These are phyloP conservation scores for Sardina pilchardus DNA, from an alignment of 2,113 vertebrate genomes.

Conservation along the genomic window DNA sequence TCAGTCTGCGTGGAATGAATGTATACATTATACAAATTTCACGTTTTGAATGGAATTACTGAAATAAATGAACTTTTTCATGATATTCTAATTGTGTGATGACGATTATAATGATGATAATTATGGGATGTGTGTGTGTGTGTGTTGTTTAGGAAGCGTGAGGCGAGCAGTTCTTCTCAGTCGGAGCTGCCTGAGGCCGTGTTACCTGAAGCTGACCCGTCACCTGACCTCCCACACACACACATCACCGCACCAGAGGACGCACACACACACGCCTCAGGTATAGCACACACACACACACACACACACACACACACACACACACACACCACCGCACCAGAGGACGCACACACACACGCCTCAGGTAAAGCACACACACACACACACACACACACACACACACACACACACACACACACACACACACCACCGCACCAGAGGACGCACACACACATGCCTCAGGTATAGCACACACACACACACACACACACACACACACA, in stretches of 20 bases:
- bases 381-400: neutral
- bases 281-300: slow-evolving; percentile 29
- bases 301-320: neutral
- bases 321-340: neutral
- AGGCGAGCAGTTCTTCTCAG: neutral
- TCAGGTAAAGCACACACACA: slow-evolving; percentile 38
- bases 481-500: too few relatives aligned
- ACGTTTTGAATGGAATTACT: too few relatives aligned
- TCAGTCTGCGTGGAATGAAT: too few relatives aligned
- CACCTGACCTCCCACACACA: neutral
- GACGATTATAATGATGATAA: neutral
- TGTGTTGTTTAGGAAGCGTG: neutral
- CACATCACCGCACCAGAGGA: neutral
- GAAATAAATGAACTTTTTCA: too few relatives aligned
- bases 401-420: neutral
- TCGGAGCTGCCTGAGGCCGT: neutral
- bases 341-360: neutral
- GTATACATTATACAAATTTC: too few relatives aligned
- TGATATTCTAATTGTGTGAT: too few relatives aligned
- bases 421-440: slow-evolving; percentile 27
- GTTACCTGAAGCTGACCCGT: neutral
- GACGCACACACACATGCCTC: slow-evolving; percentile 27
- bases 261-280: slow-evolving; percentile 17
- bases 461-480: slow-evolving; percentile 44
- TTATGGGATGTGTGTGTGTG: neutral